Conservation (phyloP, 2,113 vertebrate genomes). For the Tonatia bakeri region DNA sequence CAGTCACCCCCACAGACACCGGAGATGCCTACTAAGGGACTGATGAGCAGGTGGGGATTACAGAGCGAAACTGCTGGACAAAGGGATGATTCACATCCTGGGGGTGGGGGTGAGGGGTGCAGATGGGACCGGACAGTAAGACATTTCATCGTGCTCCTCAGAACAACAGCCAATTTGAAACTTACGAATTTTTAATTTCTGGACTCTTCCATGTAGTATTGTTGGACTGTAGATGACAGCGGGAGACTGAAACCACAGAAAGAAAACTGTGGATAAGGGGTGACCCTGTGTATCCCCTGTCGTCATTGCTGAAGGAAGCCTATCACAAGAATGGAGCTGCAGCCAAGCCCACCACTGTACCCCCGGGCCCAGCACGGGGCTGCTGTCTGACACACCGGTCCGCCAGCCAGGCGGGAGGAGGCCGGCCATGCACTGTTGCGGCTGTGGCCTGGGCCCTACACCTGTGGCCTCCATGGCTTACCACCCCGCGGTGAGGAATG, state of each 20-base stretch:
- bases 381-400: background rate
- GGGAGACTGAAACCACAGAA: background rate
- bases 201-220: background rate
- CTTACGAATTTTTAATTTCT: background rate
- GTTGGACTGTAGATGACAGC: background rate
- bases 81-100: background rate
- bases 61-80: background rate
- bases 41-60: rapidly evolving
- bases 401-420: background rate
- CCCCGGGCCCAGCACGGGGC: background rate
- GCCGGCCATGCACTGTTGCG: rapidly evolving
- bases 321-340: background rate
- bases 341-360: rapidly evolving
- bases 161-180: background rate
- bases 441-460: background rate
- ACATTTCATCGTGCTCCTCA: background rate
- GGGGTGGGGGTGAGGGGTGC: background rate
- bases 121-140: background rate
- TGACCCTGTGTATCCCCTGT: background rate
- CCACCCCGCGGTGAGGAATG: background rate
- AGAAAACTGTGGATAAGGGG: background rate
- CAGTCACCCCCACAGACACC: background rate
- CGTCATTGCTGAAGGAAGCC: background rate
- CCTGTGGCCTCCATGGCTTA: background rate
- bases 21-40: background rate